These are phyloP conservation scores for Hypomecis atomaria DNA, from an alignment of 2,888 invertebrate species.

Conservation along the genomic window DNA sequence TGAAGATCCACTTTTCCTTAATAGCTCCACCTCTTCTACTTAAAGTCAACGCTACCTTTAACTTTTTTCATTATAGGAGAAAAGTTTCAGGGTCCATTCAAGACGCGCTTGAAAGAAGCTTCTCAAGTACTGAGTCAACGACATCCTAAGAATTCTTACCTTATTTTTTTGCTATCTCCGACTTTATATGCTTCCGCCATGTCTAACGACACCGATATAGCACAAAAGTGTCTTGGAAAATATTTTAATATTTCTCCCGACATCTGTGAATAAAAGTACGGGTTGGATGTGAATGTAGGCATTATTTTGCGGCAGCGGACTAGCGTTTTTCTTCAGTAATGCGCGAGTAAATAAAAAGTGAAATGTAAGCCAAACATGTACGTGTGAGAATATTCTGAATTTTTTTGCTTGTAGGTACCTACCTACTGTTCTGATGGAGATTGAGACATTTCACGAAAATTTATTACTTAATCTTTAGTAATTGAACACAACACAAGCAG, in stretches of 20 bases:
- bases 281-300: constrained; percentile 37
- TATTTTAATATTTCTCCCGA: constrained; percentile 27
- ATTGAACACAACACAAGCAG: too few species aligned
- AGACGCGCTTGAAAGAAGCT: constrained; percentile 21
- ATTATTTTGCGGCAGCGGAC: constrained; percentile 14
- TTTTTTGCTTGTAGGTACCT: too few species aligned
- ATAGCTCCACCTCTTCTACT: constrained; percentile 10
- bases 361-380: too few species aligned
- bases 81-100: constrained; percentile 29
- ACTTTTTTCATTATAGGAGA: constrained; percentile 29
- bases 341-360: background rate
- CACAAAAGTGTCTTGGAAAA: constrained; percentile 25
- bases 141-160: constrained; percentile 26
- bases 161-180: constrained; percentile 33
- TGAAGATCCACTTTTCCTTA: constrained; percentile 4
- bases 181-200: constrained; percentile 31
- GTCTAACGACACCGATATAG: constrained; percentile 31
- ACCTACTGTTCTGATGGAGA: too few species aligned
- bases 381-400: too few species aligned
- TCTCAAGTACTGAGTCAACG: constrained; percentile 24
- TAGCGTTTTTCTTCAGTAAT: background rate
- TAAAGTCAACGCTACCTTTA: constrained; percentile 21
- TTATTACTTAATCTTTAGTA: too few species aligned
- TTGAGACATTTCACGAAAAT: too few species aligned
- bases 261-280: constrained; percentile 16